Evolutionary conservation across 2,797 vertebrate species (phyloP), one percentile per base, ranked within the genome.

Genomic region (Centropyge bicolor): DNA sequence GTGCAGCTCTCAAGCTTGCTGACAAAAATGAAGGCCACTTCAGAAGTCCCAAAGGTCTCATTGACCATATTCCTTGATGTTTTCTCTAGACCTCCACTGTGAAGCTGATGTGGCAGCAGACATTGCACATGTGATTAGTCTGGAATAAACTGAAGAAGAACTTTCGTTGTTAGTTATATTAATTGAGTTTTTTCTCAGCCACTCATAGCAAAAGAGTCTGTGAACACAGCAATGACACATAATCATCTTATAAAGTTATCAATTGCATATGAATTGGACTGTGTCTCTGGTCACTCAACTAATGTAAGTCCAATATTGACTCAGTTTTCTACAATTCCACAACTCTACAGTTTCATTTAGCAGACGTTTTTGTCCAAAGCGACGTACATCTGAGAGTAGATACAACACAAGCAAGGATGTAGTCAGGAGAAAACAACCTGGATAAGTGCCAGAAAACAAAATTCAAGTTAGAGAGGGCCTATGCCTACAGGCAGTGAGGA

Each of bases 21-120:
- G 48, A 74, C 54, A 22, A 73, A 51, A 24, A n/a, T n/a, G n/a
- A 66, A 65, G 36, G 22, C 35, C 70, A 35, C 62, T n/a, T 27
- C 43, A 46, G 55, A 49, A 64, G 31, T 48, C 70, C 64, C 70
- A 69, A 46, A n/a, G 19, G 75, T 43, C 46, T 49, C 75, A 45
- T 64, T 43, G 27, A 38, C 27, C 22, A 41, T 22, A 61, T 59
- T 69, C 51, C 52, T 41, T 14, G 1, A 52, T 22, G 65, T 61
- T 40, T 71, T 40, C 38, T 62, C 24, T 35, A 20, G 55, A 72
- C 41, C 68, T 62, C 63, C 36, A 43, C 56, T 62, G 41, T 61
- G 62, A 76, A 14, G 10, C 6, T 43, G 13, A 45, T 36, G 40
- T 41, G 48, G 22, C 31, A 62, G 62, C 16, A 70, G 55, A 35